Base-by-base conservation (phyloP, 2,797 vertebrate species). In the Sebastes oblongus region DNA sequence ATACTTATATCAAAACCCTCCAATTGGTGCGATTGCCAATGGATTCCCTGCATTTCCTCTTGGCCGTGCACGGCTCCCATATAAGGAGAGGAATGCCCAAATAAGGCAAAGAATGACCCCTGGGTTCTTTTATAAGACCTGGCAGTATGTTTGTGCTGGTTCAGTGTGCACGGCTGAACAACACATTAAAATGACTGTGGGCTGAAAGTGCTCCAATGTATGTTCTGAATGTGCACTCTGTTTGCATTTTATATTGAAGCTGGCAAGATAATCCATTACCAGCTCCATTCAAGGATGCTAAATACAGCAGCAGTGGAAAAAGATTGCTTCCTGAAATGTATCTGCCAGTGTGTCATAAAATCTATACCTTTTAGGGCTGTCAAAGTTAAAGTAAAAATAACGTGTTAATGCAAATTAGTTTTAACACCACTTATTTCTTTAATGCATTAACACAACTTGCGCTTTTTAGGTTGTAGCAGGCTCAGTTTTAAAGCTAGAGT, bases 31-130 rank as follows among this genome's bases (percentile, higher is more conserved):
- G 71, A 83, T 89, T 86, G 86, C 83, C 62, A 71, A 80, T 78
- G 74, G 84, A 94, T 95, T 95, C 93, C 86, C 73, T 20, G 80
- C 90, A 93, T 95, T 93, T 91, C 87, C 58, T 65, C 60, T 70
- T 81, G 42, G 73, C 79, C 55, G 75, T 86, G 83, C 79, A 81
- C 83, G 81, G 86, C 78, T 84, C 78, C 91, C 91, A 90, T 94
- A 93, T 88, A 93, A 90, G 91, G 92, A 85, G 80, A 83, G 68
- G 64, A 86, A 69, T 59, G 73, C 68, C 90, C 91, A 90, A 84
- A 90, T 86, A 90, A 92, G 89, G 89, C 56, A 78, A 91, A 74
- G 89, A 92, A 88, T 72, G 77, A 91, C 83, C 85, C 81, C 80
- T 76, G 74, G 66, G 79, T 86, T 84, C 67, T 91, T 90, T 91